Evolutionary conservation across 1,140 invertebrate species (phyloP).

Genomic region (Apocrypta bakeri): DNA sequence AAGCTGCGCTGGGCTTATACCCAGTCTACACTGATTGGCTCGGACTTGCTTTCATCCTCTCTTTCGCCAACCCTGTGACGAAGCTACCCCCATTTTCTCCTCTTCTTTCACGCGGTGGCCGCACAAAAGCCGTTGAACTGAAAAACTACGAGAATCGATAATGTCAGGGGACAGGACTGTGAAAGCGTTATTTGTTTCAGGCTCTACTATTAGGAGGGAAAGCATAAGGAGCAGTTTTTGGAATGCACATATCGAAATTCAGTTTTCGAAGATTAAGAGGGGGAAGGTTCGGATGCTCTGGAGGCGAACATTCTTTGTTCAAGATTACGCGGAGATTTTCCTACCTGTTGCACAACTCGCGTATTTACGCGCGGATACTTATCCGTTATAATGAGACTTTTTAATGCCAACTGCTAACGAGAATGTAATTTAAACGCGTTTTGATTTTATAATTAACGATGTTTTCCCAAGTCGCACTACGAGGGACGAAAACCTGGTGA

Average conservation of each 20-base stretch:
- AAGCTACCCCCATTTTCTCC: background rate
- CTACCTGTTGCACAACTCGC: background rate
- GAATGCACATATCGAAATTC: background rate
- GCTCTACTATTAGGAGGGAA: background rate
- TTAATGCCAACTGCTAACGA: background rate
- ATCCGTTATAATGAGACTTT: background rate
- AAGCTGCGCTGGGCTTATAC: constrained; percentile 39
- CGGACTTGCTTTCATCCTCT: constrained; percentile 50
- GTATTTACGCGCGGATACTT: background rate
- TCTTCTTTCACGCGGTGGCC: background rate
- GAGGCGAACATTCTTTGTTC: background rate
- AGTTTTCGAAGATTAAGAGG: background rate
- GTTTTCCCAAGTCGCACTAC: too few relatives aligned
- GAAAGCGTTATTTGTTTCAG: background rate
- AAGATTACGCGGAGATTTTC: background rate
- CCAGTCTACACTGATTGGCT: constrained; percentile 62
- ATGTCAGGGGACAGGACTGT: background rate
- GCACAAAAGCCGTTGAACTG: background rate
- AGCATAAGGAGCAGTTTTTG: background rate
- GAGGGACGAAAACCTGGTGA: too few relatives aligned
- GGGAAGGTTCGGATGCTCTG: background rate
- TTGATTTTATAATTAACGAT: background rate
- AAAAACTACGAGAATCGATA: constrained; percentile 12
- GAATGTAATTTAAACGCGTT: background rate
- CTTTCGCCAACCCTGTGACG: background rate